Evolutionary conservation across 2,888 invertebrate species (phyloP), one percentile per base, ranked within the genome.

Genomic region (Argyresthia goedartella): DNA sequence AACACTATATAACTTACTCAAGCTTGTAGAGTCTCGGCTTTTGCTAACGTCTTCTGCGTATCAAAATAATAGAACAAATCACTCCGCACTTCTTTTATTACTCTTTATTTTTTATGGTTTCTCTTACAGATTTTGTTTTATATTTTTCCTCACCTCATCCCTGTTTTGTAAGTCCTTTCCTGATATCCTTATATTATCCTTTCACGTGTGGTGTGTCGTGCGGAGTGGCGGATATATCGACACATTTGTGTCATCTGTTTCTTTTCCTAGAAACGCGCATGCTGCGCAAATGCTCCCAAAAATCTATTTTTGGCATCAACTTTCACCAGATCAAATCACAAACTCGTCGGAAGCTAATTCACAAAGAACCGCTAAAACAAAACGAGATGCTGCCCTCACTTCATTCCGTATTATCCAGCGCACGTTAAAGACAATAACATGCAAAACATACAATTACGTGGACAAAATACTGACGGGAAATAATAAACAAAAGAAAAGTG

Each of bases 61-160:
- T 44, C 44, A 25, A 25, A 25, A 25, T 2, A 13, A 44, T 44
- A 44, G 16, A 10, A 47, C 59, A 53, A 53, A 48, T 51, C 59
- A 53, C 55, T 61, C 61, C 65, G 62, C 66, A 66, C 65, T 61
- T 60, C 60, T 66, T 59, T 56, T 47, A 60, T 57, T 50, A 41
- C 43, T 36, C 16, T 44, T 53, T 9, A 14, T 36, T 46, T 48
- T 46, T 49, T 44, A 15, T 33, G 33, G n/a, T 43, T 43, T 42
- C 9, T 52, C 48, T 48, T 52, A 43, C 48, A 42, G 42, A 42
- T 52, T 8, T 51, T 46, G n/a, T 46, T 46, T 46, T 13, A 41
- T 25, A 46, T 34, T 34, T 34, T 33, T 1, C 34, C 46, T 25
- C 25, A 10, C 46, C 25, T 46, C 13, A 6, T 15, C 14, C 44